These are phyloP conservation scores for Bibio marci DNA, from an alignment of 2,888 invertebrate genomes.

Conservation along the genomic window DNA sequence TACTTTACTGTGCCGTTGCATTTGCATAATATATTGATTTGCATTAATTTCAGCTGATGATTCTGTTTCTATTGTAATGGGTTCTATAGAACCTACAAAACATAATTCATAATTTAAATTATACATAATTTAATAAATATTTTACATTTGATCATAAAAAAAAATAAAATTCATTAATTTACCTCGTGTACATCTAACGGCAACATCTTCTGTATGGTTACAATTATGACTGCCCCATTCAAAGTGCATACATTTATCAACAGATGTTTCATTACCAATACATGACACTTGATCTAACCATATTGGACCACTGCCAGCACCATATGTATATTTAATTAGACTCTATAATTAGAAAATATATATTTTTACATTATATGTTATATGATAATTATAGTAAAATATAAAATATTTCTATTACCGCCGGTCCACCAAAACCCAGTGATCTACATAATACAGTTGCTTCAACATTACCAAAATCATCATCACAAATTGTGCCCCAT, in stretches of 20 bases:
- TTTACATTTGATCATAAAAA: not conserved
- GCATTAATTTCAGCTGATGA: conserved; percentile 11
- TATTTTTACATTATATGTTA: no score
- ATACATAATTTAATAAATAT: no score
- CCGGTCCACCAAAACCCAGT: conserved; percentile 36
- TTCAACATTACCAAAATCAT: conserved; percentile 47
- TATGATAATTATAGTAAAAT: not conserved
- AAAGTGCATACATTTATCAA: conserved; percentile 46
- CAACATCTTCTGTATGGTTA: conserved; percentile 54
- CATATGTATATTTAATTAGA: conserved; percentile 19
- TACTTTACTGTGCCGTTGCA: not conserved
- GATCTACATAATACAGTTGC: conserved; percentile 44
- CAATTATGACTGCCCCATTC: conserved; percentile 56
- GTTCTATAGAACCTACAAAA: no score
- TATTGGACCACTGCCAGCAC: conserved; percentile 40
- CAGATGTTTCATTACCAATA: conserved; percentile 41
- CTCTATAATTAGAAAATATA: no score
- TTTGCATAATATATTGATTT: conserved; percentile 16
- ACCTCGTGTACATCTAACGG: conserved; percentile 28
- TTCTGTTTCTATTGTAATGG: no score
- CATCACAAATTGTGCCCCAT: conserved; percentile 68
- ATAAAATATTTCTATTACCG: conserved; percentile 16
- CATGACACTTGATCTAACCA: conserved; percentile 57
- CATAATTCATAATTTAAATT: no score
- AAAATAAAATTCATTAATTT: not conserved